Conservation (phyloP, 1,140 invertebrate species). For the Hylyphantes graminicola region DNA sequence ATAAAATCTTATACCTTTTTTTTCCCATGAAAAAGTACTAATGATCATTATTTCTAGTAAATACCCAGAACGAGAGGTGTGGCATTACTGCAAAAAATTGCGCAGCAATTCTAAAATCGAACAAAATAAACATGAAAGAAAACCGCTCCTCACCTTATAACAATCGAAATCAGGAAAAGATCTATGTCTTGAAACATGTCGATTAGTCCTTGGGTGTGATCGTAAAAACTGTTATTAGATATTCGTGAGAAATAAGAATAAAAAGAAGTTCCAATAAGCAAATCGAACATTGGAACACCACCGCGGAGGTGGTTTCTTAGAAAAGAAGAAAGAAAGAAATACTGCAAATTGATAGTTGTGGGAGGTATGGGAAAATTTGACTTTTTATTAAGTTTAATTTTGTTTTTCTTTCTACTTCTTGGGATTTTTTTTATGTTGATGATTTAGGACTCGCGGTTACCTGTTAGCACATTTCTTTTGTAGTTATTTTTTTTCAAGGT, state of each 20-base stretch:
- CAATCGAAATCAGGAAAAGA: too few species aligned
- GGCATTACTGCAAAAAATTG: too few species aligned
- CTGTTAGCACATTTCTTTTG: too few species aligned
- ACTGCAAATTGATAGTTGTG: background rate
- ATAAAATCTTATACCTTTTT: too few species aligned
- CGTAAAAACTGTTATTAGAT: conserved; percentile 26
- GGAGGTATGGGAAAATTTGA: background rate
- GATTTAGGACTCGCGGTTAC: background rate
- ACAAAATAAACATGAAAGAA: too few species aligned
- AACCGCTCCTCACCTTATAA: too few species aligned
- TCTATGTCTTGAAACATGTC: background rate
- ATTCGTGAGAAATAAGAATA: conserved; percentile 6
- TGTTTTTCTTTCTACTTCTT: background rate
- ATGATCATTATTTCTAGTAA: too few species aligned
- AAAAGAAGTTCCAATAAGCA: background rate
- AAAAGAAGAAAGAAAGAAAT: background rate
- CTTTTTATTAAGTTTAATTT: background rate
- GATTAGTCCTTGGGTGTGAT: conserved; percentile 37
- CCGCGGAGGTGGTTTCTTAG: background rate
- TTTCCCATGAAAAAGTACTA: too few species aligned
- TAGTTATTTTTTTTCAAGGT: too few species aligned
- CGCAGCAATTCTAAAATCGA: too few species aligned
- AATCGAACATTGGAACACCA: background rate
- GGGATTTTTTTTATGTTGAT: background rate
- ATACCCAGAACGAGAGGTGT: too few species aligned